A percentile compares a stretch with the other conserved stretches of the same genome.
Evolutionary conservation across 2,113 vertebrate species (phyloP).

Genomic region (Alouatta palliata): DNA sequence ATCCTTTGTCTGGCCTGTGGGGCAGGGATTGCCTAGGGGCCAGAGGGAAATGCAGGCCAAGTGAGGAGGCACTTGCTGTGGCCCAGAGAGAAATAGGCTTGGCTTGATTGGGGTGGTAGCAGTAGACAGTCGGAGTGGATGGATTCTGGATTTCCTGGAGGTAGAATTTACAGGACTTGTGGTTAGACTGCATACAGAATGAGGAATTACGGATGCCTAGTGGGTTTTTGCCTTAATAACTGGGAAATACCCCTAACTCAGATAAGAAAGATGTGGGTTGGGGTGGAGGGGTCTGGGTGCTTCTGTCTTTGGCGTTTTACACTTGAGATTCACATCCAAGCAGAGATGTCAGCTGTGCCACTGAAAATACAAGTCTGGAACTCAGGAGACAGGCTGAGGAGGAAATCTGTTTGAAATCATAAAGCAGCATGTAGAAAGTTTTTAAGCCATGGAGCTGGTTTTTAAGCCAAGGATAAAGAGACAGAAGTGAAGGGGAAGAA

Average conservation of each 20-base stretch:
- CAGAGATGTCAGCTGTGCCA: neutral
- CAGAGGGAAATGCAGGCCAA: neutral
- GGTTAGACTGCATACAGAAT: neutral
- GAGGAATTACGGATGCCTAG: neutral
- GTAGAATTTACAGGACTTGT: neutral
- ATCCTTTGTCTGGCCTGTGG: neutral
- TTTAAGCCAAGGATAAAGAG: too few species aligned
- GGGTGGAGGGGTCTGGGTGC: neutral
- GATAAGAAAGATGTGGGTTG: neutral
- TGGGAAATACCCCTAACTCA: neutral
- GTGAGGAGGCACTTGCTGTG: neutral
- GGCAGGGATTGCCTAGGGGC: neutral
- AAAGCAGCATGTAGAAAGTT: neutral
- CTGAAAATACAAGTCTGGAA: neutral
- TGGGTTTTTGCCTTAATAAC: neutral
- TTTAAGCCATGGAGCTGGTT: neutral
- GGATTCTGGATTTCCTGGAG: slow-evolving; percentile 6
- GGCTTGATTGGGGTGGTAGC: neutral
- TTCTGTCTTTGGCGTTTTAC: neutral
- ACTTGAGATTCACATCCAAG: neutral
- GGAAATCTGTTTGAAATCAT: neutral
- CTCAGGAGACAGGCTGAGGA: neutral
- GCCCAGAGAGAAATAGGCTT: neutral
- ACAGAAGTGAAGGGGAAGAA: neutral
- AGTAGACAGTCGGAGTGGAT: neutral